These are phyloP conservation scores for Thalassaphorura encarpata DNA, from an alignment of 1,140 invertebrate species.

Conservation along the genomic window DNA sequence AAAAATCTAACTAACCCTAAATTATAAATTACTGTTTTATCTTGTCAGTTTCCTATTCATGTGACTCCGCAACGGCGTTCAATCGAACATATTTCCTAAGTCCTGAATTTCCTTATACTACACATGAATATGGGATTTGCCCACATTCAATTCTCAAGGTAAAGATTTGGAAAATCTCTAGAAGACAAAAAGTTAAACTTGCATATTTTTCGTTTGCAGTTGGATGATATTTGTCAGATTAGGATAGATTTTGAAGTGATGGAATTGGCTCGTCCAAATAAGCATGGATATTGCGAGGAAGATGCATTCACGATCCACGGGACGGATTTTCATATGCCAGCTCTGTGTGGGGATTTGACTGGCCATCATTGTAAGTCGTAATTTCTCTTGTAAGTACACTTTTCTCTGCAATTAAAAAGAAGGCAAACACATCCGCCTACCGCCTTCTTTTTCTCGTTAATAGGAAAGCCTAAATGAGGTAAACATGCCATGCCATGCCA, in stretches of 20 bases:
- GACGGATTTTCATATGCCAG: slow-evolving; percentile 56
- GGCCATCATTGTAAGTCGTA: slow-evolving; percentile 66
- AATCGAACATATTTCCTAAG: slow-evolving; percentile 79
- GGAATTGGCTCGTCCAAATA: slow-evolving; percentile 57
- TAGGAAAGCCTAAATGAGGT: too few species aligned
- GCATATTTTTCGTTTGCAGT: slow-evolving; percentile 1
- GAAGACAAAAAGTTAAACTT: neutral
- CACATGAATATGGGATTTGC: slow-evolving; percentile 63
- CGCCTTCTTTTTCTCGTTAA: neutral
- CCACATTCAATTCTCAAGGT: slow-evolving; percentile 65
- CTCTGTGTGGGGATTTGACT: slow-evolving; percentile 65
- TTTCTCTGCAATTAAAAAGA: neutral
- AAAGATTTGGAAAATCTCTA: neutral
- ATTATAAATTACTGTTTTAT: neutral
- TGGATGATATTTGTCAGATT: slow-evolving; percentile 30
- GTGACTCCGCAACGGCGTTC: slow-evolving; percentile 57
- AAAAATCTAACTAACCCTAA: too few species aligned
- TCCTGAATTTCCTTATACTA: slow-evolving; percentile 58
- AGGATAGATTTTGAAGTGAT: slow-evolving; percentile 72
- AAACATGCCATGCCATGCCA: neutral
- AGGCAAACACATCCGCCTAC: neutral
- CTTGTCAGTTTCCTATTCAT: slow-evolving; percentile 39
- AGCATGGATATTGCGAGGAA: slow-evolving; percentile 64
- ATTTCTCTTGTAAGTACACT: neutral
- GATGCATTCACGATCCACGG: slow-evolving; percentile 74